phyloP scores from a whole-genome alignment of 2,888 invertebrate species.

The Lymantria dispar region DNA sequence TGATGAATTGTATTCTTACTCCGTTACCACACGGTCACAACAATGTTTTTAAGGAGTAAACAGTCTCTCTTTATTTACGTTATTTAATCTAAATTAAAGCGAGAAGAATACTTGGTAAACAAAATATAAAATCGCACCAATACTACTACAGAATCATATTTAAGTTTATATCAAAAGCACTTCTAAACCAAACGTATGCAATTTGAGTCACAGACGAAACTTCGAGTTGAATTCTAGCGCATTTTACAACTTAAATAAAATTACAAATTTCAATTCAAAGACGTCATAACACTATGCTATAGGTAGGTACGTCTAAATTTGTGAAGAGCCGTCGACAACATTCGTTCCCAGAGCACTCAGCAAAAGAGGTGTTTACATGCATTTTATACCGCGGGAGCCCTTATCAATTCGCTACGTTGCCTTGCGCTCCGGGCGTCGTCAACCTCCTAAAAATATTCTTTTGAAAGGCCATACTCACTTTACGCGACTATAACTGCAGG shows the following conservation, averaged over 20 bases:
- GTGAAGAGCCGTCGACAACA: slow-evolving; percentile 54
- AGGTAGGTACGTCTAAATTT: slow-evolving; percentile 42
- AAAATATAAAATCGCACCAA: background rate
- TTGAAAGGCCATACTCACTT: slow-evolving; percentile 55
- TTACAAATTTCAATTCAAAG: slow-evolving; percentile 38
- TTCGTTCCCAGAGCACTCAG: slow-evolving; percentile 53
- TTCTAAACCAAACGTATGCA: slow-evolving; percentile 16
- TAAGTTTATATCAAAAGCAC: slow-evolving; percentile 10
- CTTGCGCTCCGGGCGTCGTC: slow-evolving; percentile 63
- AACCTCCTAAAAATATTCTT: slow-evolving; percentile 71
- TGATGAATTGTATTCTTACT: too few species aligned
- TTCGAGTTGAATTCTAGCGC: slow-evolving; percentile 15
- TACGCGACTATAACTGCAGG: slow-evolving; percentile 72
- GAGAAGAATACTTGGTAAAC: background rate
- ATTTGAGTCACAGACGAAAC: slow-evolving; percentile 21
- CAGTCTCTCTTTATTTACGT: slow-evolving; percentile 1
- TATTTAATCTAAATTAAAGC: slow-evolving; percentile 4
- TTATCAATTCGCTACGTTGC: slow-evolving; percentile 70
- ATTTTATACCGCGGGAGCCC: slow-evolving; percentile 63
- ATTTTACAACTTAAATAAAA: slow-evolving; percentile 34
- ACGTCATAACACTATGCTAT: slow-evolving; percentile 29
- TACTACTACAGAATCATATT: slow-evolving; percentile 1
- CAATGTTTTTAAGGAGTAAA: too few species aligned
- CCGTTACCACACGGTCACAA: too few species aligned
- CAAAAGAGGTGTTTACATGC: slow-evolving; percentile 74